A percentile compares a stretch with the other conserved stretches of the same genome.
These are phyloP conservation scores for Drosophila jambulina DNA, from an alignment of 1,140 invertebrate species.

Conservation along the genomic window DNA sequence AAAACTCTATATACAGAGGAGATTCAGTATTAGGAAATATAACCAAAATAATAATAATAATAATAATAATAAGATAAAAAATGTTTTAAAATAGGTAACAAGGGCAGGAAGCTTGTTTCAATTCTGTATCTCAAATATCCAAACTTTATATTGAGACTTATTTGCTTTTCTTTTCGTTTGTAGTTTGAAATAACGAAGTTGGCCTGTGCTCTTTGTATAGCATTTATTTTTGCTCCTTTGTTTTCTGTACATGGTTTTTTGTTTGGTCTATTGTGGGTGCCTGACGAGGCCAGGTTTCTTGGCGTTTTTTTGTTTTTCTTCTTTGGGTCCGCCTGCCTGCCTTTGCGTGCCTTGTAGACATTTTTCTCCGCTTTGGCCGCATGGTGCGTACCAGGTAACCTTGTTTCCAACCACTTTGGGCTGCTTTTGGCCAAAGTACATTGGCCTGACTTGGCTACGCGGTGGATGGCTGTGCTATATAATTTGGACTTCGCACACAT, in stretches of 20 bases:
- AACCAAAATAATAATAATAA: background rate
- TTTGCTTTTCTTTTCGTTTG: background rate
- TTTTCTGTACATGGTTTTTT: constrained; percentile 18
- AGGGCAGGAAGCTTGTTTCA: background rate
- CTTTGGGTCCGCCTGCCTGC: constrained; percentile 31
- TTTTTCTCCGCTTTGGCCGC: constrained; percentile 57
- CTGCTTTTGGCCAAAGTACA: constrained; percentile 56
- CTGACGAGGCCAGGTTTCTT: constrained; percentile 46
- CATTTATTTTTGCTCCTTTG: constrained; percentile 15
- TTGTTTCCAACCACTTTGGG: constrained; percentile 75
- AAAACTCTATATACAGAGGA: background rate
- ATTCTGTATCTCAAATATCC: background rate
- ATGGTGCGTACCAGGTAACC: constrained; percentile 61
- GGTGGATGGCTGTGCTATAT: constrained; percentile 60
- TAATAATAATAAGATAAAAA: background rate
- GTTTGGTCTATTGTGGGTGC: constrained; percentile 45
- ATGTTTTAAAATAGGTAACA: background rate
- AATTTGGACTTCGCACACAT: constrained; percentile 46
- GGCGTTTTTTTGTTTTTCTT: constrained; percentile 41
- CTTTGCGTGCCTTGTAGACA: constrained; percentile 71
- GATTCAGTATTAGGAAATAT: background rate
- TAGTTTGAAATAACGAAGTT: constrained; percentile 8
- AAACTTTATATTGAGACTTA: background rate
- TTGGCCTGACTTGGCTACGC: constrained; percentile 44
- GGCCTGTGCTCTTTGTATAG: constrained; percentile 11